Conservation (phyloP, 2,113 vertebrate species). For the Toxostoma redivivum region DNA sequence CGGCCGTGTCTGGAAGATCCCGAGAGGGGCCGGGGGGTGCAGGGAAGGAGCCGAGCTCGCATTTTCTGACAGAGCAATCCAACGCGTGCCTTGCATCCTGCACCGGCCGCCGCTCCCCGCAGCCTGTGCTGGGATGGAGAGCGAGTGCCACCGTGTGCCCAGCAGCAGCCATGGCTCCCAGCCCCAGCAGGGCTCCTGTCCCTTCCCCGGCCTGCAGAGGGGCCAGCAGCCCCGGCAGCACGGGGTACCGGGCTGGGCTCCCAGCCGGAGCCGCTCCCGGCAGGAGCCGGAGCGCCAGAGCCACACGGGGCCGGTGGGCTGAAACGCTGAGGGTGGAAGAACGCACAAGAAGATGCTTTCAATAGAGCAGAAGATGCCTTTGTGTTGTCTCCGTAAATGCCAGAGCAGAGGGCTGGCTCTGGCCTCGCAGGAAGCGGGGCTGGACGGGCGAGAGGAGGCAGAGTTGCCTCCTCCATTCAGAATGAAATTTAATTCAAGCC, state of each 20-base stretch:
- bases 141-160: conserved; percentile 45
- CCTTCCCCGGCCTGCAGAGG: not conserved
- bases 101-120: not conserved
- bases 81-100: fast-evolving
- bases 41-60: fast-evolving
- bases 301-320: fast-evolving
- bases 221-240: not conserved
- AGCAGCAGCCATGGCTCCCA: not conserved
- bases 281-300: not conserved
- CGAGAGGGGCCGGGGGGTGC: not conserved
- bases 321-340: not conserved
- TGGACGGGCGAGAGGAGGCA: fast-evolving
- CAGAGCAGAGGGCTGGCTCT: not conserved
- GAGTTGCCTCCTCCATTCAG: fast-evolving
- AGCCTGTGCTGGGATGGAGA: not conserved
- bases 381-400: not conserved
- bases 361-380: not conserved
- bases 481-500: not conserved
- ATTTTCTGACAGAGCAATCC: fast-evolving
- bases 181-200: fast-evolving
- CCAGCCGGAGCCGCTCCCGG: too few species aligned
- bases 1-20: not conserved
- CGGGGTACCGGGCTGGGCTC: not conserved
- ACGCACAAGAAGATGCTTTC: fast-evolving
- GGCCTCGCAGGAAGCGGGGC: fast-evolving